Evolutionary conservation across 2,797 vertebrate genomes (phyloP), one percentile per base, ranked within the genome.

Genomic region (Siniperca undulata): DNA sequence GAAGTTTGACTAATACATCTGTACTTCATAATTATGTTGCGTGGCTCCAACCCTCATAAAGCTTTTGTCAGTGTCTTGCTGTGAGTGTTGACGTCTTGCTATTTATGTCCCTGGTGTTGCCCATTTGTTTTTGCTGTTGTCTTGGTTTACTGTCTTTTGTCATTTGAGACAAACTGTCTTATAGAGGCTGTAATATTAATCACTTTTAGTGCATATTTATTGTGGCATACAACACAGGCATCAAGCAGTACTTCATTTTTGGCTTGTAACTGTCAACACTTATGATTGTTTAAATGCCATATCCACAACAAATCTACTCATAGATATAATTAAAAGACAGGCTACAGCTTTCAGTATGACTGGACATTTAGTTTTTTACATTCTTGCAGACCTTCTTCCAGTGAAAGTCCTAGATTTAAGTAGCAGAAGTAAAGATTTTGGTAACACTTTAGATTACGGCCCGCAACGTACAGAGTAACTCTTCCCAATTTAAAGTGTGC

Each of bases 11-110:
- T 91, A 82, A 88, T 91, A 91, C 83, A 84, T 86, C 90, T 91
- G 86, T 91, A 83, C 79, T 91, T 91, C 83, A 90, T 91, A 92
- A 92, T 89, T 88, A 88, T 50, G 78, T 73, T 72, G 86, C 9
- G 34, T 78, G 86, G 82, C 82, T 91, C 67, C 74, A 83, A 27
- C 72, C 71, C 85, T 87, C 87, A 80, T 81, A 81, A 86, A 79
- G 80, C 80, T 87, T 82, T 84, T 77, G 78, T 87, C 85, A 75
- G 86, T 58, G 79, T 85, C 87, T 76, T 34, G 87, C 90, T 89
- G 86, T 64, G 85, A 87, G 86, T 77, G 89, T 83, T 89, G 90
- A 90, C 79, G 19, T 77, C 70, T 78, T 66, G 52, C 79, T 90
- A 89, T 92, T 91, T 91, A 92, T 88, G 89, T 89, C 65, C 68